Conservation (phyloP, 2,113 vertebrate genomes). For the Lonchura striata region DNA sequence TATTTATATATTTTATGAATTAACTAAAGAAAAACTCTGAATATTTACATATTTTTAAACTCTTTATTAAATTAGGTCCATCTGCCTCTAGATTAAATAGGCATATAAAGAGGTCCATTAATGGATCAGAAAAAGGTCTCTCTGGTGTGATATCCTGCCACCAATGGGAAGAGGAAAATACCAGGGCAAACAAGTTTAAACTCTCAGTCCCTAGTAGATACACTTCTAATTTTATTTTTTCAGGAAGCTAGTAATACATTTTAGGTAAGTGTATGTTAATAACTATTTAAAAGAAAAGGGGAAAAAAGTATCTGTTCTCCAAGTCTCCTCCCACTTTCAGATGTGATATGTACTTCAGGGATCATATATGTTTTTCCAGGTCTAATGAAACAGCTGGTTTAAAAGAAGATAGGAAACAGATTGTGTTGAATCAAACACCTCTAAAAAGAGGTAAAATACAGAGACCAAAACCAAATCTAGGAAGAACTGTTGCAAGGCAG, state of each 20-base stretch:
- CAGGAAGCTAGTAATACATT: neutral
- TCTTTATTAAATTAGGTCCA: neutral
- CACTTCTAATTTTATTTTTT: neutral
- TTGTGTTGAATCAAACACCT: slow-evolving; percentile 9
- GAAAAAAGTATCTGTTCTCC: neutral
- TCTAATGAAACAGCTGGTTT: slow-evolving; percentile 7
- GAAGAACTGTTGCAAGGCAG: slow-evolving; percentile 32
- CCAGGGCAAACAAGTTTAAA: neutral
- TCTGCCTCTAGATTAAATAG: neutral
- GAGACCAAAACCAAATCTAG: slow-evolving; percentile 69
- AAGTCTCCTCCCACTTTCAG: neutral
- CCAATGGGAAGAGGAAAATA: neutral
- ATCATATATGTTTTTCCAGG: slow-evolving; percentile 19
- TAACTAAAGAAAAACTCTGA: neutral
- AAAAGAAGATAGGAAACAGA: slow-evolving; percentile 3
- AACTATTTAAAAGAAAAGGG: neutral
- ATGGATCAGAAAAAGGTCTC: neutral
- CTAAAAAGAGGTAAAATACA: slow-evolving; percentile 53
- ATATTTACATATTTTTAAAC: neutral
- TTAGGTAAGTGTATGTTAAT: neutral
- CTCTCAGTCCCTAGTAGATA: neutral
- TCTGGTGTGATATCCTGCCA: neutral
- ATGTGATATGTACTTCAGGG: neutral
- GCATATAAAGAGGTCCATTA: neutral
- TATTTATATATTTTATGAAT: neutral